Evolutionary conservation across 2,888 invertebrate species (phyloP).

Genomic region (Amblyjoppa proteus): DNA sequence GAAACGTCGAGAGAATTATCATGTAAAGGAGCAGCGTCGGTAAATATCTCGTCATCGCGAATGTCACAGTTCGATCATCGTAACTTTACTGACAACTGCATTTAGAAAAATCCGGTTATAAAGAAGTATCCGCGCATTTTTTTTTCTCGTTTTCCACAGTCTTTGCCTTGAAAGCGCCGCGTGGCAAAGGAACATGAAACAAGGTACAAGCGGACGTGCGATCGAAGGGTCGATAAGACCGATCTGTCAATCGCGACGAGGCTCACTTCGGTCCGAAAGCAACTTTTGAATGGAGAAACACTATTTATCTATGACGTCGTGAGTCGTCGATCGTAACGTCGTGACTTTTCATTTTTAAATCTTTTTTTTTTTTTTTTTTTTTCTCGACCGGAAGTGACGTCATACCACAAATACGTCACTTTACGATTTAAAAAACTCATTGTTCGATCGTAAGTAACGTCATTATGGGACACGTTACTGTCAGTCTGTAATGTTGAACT

Average conservation of each 20-base stretch:
- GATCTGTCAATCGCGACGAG: not conserved
- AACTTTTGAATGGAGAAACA: not conserved
- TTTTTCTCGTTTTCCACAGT: conserved; percentile 46
- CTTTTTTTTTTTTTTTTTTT: no score
- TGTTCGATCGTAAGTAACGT: no score
- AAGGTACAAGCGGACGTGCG: conserved; percentile 45
- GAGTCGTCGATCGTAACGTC: not conserved
- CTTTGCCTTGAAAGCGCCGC: conserved; percentile 31
- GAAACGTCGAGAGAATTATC: conserved; percentile 62
- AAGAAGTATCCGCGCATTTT: conserved; percentile 38
- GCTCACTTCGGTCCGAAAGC: not conserved
- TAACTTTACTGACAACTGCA: not conserved
- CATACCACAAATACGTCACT: no score
- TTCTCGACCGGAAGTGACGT: no score
- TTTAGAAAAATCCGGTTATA: conserved; percentile 12
- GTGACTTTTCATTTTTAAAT: not conserved
- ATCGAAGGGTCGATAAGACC: conserved; percentile 11
- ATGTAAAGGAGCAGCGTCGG: conserved; percentile 54
- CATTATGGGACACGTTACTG: no score
- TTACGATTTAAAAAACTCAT: no score
- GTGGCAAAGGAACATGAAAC: conserved; percentile 48
- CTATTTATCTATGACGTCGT: not conserved
- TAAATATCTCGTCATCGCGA: conserved; percentile 69
- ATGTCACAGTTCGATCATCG: conserved; percentile 50
- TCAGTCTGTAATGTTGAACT: no score